These are phyloP conservation scores for Oncorhynchus tshawytscha DNA, from an alignment of 2,113 vertebrate species.

Conservation along the genomic window DNA sequence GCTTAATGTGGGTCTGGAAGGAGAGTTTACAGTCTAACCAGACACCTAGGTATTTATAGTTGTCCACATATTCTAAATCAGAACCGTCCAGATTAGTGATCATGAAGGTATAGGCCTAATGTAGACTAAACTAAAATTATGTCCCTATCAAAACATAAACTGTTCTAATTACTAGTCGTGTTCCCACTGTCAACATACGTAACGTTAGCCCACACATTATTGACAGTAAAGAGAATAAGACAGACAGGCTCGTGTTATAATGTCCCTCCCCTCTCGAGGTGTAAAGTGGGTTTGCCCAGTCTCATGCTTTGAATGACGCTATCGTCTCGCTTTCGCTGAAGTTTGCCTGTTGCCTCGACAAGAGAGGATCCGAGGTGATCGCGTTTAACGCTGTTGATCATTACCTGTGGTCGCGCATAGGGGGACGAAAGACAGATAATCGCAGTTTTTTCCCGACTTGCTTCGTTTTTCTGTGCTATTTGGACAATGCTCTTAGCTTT, in stretches of 20 bases:
- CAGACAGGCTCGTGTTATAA: slow-evolving; percentile 31
- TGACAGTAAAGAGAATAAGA: not conserved
- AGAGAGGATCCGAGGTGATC: slow-evolving; percentile 68
- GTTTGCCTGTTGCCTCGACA: no score
- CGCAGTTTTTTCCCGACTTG: not conserved
- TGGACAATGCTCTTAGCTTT: slow-evolving; percentile 59
- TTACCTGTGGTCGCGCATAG: slow-evolving; percentile 1
- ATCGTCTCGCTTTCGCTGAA: slow-evolving; percentile 64
- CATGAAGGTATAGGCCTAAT: no score
- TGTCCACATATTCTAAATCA: no score
- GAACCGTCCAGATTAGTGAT: no score
- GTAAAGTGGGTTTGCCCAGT: slow-evolving; percentile 76
- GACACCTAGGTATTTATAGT: no score
- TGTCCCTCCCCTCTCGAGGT: slow-evolving; percentile 51
- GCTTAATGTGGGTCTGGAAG: no score
- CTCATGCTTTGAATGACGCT: slow-evolving; percentile 82
- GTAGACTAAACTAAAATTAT: no score
- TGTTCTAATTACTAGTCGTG: not conserved
- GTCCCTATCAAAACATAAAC: not conserved
- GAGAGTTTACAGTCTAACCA: no score
- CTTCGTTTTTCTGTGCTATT: slow-evolving; percentile 19
- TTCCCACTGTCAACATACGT: not conserved
- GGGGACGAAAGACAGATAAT: not conserved
- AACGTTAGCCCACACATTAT: not conserved
- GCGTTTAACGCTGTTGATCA: slow-evolving; percentile 56